Conservation (phyloP, 1,140 invertebrate species). For the Ooceraea biroi region DNA sequence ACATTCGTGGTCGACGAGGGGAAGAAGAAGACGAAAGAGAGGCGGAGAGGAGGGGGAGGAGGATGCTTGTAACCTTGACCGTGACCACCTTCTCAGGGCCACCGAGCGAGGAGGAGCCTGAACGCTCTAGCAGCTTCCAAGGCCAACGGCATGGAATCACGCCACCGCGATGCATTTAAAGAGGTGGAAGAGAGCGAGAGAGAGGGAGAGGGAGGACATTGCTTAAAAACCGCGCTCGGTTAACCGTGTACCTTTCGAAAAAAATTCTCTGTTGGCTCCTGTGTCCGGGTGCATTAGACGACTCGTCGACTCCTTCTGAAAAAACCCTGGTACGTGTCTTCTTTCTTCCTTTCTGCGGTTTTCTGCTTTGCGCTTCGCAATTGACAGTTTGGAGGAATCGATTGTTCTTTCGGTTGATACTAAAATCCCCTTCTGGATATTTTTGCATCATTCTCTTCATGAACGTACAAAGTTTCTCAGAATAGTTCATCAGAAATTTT, state of each 20-base stretch:
- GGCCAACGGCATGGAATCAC: conserved; percentile 79
- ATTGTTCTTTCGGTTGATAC: too few relatives aligned
- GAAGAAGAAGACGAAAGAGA: conserved; percentile 7
- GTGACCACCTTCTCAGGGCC: conserved; percentile 79
- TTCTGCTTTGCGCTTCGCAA: not conserved
- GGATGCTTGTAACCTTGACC: conserved; percentile 80
- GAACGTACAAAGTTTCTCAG: too few relatives aligned
- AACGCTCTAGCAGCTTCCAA: conserved; percentile 77
- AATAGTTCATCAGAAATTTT: not conserved
- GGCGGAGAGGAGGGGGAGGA: conserved; percentile 10
- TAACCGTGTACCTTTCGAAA: not conserved
- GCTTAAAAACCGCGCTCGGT: conserved; percentile 60
- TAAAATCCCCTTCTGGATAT: too few relatives aligned
- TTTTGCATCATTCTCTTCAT: too few relatives aligned
- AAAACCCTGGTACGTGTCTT: not conserved
- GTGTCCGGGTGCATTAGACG: not conserved
- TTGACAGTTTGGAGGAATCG: too few relatives aligned
- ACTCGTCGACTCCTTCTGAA: not conserved
- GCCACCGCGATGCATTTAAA: conserved; percentile 76
- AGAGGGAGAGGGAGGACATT: conserved; percentile 34
- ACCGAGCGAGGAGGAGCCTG: conserved; percentile 72
- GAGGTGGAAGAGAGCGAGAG: conserved; percentile 55
- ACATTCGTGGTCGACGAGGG: conserved; percentile 9
- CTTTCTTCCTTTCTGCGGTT: not conserved
- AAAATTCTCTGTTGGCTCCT: conserved; percentile 17